A percentile compares a stretch with the other conserved stretches of the same genome.
phyloP scores from a whole-genome alignment of 2,113 vertebrate species.

The Puffinus mauretanicus region DNA sequence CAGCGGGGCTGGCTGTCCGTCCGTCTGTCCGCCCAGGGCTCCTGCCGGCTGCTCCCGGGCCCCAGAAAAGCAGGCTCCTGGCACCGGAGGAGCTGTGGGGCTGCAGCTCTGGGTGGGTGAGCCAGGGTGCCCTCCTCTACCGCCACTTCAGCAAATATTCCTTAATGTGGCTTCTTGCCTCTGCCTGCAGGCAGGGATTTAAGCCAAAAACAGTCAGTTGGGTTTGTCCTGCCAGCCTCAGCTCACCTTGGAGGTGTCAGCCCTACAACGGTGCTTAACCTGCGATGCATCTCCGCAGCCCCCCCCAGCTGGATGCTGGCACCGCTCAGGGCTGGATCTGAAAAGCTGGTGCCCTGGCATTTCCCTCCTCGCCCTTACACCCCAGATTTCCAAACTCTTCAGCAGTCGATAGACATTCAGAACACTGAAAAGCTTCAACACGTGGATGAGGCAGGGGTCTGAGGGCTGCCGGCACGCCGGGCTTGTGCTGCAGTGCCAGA shows the following conservation, averaged over 20 bases:
- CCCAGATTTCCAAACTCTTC: not conserved
- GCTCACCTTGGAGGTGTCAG: slow-evolving; percentile 25
- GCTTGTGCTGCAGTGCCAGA: not conserved
- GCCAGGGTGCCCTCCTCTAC: not conserved
- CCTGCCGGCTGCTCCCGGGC: not conserved
- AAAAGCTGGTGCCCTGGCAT: not conserved
- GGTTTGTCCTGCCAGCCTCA: slow-evolving; percentile 19
- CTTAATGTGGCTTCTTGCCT: not conserved
- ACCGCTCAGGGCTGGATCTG: not conserved
- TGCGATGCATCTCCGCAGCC: not conserved
- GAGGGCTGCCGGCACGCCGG: fast-evolving
- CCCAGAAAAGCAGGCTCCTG: not conserved
- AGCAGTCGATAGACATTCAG: not conserved
- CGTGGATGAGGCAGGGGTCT: not conserved
- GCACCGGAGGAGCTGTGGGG: not conserved
- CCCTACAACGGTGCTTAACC: not conserved
- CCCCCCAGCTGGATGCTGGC: not conserved
- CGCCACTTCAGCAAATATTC: not conserved
- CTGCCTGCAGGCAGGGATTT: slow-evolving; percentile 7
- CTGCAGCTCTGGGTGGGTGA: not conserved
- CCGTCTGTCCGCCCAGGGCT: not conserved
- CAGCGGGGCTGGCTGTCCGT: not conserved
- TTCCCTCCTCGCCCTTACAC: not conserved
- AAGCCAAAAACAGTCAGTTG: not conserved
- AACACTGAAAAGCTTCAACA: not conserved